Conservation (phyloP, 2,888 invertebrate genomes). For the Archaeoteleia sp. region DNA sequence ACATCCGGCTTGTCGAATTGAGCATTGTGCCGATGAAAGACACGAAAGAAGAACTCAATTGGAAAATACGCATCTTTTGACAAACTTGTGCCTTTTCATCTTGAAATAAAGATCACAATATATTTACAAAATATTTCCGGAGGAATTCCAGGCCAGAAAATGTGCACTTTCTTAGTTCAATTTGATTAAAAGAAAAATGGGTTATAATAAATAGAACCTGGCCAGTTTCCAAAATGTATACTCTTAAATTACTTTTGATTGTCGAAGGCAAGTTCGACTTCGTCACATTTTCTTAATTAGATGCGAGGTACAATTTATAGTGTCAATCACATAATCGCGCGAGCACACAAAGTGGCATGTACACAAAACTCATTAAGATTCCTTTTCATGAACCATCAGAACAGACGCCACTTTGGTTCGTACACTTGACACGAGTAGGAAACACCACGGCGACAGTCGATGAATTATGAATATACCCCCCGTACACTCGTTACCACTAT, state of each 20-base stretch:
- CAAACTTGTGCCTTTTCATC: background rate
- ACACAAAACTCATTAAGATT: slow-evolving; percentile 18
- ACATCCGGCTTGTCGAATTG: slow-evolving; percentile 74
- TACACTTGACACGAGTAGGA: slow-evolving; percentile 61
- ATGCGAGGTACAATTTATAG: background rate
- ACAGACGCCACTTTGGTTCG: slow-evolving; percentile 51
- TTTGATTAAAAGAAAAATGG: no score
- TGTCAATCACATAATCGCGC: slow-evolving; percentile 9
- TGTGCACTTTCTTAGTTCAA: no score
- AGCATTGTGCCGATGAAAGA: slow-evolving; percentile 53
- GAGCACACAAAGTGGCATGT: slow-evolving; percentile 2
- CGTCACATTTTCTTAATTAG: no score
- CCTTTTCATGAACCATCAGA: slow-evolving; percentile 14
- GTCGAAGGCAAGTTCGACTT: no score
- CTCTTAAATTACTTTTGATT: no score
- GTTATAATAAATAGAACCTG: no score
- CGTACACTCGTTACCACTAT: slow-evolving; percentile 59
- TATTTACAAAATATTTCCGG: no score
- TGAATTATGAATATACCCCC: slow-evolving; percentile 69
- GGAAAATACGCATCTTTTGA: slow-evolving; percentile 10
- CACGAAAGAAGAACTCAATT: slow-evolving; percentile 17
- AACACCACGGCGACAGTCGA: slow-evolving; percentile 61
- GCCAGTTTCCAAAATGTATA: no score
- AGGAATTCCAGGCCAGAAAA: no score
- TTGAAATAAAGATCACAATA: no score